These are phyloP conservation scores for Melanotaenia boesemani DNA, from an alignment of 2,797 vertebrate species.

Conservation along the genomic window DNA sequence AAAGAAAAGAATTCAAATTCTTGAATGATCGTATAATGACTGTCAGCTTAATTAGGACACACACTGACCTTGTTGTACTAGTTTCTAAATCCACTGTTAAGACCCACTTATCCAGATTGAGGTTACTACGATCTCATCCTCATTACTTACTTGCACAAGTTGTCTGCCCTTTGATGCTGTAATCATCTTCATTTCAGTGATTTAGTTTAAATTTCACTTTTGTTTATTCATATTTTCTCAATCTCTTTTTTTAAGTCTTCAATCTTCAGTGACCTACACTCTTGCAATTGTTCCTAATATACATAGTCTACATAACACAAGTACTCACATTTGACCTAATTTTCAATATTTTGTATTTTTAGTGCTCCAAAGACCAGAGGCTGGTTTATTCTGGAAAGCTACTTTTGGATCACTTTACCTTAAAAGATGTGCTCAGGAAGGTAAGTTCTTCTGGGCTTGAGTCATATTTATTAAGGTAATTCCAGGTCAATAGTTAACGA, in stretches of 20 bases:
- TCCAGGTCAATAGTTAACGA: not conserved
- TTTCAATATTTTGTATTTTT: conserved; percentile 71
- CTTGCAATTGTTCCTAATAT: not conserved
- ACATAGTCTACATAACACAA: not conserved
- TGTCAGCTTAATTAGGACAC: conserved; percentile 42
- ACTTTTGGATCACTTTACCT: conserved; percentile 92
- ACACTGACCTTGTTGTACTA: conserved; percentile 51
- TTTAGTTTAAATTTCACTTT: not conserved
- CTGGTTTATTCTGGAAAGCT: conserved; percentile 97
- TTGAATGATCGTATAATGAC: conserved; percentile 39
- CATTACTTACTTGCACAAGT: conserved; percentile 25
- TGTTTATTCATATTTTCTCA: not conserved
- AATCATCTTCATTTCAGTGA: conserved; percentile 1
- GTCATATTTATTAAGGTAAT: not conserved
- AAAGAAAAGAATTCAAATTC: conserved; percentile 13
- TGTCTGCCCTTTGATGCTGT: conserved; percentile 33
- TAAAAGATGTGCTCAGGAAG: conserved; percentile 97
- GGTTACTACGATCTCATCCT: conserved; percentile 56
- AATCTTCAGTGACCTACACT: not conserved
- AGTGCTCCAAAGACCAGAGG: conserved; percentile 96
- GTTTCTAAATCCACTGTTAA: conserved; percentile 64
- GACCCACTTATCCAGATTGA: conserved; percentile 62
- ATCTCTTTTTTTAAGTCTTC: not conserved
- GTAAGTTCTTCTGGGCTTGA: conserved; percentile 74
- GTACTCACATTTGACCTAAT: conserved; percentile 10